Percentiles rank a stretch among this genome's conserved stretches.
Conservation (phyloP, 2,888 invertebrate genomes). For the Thalpophila matura region DNA sequence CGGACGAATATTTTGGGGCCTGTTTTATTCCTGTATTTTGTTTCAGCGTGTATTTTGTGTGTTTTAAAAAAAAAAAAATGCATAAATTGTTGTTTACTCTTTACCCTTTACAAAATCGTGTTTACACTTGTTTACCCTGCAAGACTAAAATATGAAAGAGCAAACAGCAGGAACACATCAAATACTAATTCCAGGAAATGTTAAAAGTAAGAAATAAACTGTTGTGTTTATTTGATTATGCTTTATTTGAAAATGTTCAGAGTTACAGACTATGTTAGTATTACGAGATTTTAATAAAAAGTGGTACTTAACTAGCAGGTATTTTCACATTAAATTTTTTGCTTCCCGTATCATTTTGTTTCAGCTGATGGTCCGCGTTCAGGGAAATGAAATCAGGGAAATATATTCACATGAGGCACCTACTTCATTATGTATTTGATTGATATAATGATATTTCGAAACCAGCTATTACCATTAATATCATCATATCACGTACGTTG, state of each 20-base stretch:
- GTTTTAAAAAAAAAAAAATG: too few species aligned
- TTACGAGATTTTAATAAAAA: not conserved
- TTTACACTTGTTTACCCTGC: not conserved
- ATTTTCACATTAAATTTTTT: conserved; percentile 10
- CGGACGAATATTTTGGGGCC: too few species aligned
- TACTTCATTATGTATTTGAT: conserved; percentile 9
- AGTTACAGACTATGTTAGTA: too few species aligned
- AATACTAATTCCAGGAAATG: not conserved
- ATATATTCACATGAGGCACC: conserved; percentile 15
- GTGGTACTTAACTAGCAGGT: too few species aligned
- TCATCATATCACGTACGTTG: not conserved
- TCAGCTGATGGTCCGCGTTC: conserved; percentile 9
- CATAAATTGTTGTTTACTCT: not conserved
- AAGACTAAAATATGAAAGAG: not conserved
- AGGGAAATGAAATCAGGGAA: conserved; percentile 39
- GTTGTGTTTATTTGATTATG: not conserved
- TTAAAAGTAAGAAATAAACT: fast-evolving
- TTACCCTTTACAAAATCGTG: too few species aligned
- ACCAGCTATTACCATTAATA: not conserved
- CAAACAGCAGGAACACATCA: not conserved
- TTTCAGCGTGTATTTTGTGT: too few species aligned
- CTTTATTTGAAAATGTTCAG: not conserved
- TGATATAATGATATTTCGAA: conserved; percentile 11
- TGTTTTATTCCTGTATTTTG: too few species aligned
- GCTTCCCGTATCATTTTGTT: not conserved